These are phyloP conservation scores for Hololepta plana DNA, from an alignment of 2,888 invertebrate species.

Conservation along the genomic window DNA sequence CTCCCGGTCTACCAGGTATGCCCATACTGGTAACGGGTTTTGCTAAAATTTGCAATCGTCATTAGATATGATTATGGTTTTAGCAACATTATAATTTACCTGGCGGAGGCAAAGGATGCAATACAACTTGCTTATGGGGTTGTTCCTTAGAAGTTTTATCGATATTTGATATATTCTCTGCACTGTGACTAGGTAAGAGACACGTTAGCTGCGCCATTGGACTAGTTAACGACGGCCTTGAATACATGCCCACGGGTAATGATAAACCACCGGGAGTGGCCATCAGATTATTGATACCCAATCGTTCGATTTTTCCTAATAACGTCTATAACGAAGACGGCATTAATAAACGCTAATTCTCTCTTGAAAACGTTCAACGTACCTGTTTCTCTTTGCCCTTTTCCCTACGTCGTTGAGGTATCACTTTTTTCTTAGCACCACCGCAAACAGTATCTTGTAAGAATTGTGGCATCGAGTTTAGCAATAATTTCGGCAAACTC, in stretches of 20 bases:
- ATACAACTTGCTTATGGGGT: too few relatives aligned
- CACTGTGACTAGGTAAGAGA: constrained; percentile 27
- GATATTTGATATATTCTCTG: too few relatives aligned
- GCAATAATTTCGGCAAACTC: constrained; percentile 32
- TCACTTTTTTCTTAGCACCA: constrained; percentile 24
- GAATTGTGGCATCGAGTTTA: constrained; percentile 47
- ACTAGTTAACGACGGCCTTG: constrained; percentile 43
- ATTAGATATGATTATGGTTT: not conserved
- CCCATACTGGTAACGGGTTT: constrained; percentile 28
- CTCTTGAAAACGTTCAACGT: not conserved
- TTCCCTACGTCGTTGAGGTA: constrained; percentile 15
- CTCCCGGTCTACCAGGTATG: constrained; percentile 40
- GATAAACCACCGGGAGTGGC: constrained; percentile 40
- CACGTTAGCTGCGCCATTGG: constrained; percentile 68
- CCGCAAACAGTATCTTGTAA: constrained; percentile 42
- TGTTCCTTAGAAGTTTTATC: too few relatives aligned
- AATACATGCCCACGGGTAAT: constrained; percentile 42
- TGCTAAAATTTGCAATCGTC: too few relatives aligned
- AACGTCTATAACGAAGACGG: constrained; percentile 21
- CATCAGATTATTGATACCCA: constrained; percentile 49
- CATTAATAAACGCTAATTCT: not conserved
- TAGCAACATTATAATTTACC: too few relatives aligned
- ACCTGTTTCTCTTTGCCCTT: too few relatives aligned
- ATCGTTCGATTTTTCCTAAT: constrained; percentile 47
- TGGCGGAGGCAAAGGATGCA: too few relatives aligned